Conservation (phyloP, 2,797 vertebrate species). For the Sus cebifrons region DNA sequence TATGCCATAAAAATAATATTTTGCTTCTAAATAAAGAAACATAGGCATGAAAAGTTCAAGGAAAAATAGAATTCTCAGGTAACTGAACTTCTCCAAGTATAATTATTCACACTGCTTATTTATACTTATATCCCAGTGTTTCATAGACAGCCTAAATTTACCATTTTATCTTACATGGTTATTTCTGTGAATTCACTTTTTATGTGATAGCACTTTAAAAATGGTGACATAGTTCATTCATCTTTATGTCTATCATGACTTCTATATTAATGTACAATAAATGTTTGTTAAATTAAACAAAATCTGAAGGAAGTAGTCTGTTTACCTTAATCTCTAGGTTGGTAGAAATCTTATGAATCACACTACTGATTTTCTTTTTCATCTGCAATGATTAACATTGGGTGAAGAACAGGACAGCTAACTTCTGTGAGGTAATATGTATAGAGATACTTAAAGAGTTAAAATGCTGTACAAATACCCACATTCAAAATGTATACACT, state of each 20-base stretch:
- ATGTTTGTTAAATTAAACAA: neutral
- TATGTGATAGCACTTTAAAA: neutral
- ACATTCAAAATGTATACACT: neutral
- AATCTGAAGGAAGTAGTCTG: neutral
- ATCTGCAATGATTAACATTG: neutral
- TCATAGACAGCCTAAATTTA: neutral
- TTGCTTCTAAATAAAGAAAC: neutral
- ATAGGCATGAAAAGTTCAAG: neutral
- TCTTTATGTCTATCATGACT: neutral
- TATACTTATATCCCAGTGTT: neutral
- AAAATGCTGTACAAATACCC: neutral
- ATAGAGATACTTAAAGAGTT: neutral
- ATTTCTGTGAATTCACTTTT: neutral
- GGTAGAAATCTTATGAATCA: neutral
- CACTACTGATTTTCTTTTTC: slow-evolving; percentile 8
- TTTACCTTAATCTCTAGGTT: neutral
- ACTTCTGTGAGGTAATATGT: neutral
- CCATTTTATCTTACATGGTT: neutral
- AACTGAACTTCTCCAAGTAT: slow-evolving; percentile 20
- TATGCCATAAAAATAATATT: neutral
- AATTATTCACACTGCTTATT: neutral
- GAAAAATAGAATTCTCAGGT: neutral
- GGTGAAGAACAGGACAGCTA: neutral
- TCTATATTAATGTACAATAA: neutral
- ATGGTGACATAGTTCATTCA: neutral